Conservation (phyloP, 2,113 vertebrate species). For the Siniperca chuatsi region DNA sequence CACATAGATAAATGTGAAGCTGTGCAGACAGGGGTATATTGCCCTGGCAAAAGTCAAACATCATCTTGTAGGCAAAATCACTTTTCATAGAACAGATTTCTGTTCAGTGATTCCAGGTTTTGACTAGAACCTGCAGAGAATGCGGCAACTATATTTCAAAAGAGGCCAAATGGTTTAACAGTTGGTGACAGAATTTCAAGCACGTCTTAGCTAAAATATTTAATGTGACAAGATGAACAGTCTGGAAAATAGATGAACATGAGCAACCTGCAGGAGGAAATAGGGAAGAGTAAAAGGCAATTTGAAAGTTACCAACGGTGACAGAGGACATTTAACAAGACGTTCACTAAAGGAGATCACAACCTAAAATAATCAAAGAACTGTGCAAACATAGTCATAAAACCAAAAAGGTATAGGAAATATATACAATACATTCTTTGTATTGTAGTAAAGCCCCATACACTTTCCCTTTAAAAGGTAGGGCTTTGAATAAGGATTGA, state of each 20-base stretch:
- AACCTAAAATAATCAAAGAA: neutral
- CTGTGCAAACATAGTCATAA: neutral
- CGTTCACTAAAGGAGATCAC: slow-evolving; percentile 8
- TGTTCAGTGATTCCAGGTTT: slow-evolving; percentile 58
- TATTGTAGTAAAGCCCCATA: neutral
- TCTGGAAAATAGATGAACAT: slow-evolving; percentile 42
- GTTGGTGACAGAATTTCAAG: slow-evolving; percentile 58
- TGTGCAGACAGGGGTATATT: slow-evolving; percentile 66
- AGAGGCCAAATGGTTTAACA: slow-evolving; percentile 56
- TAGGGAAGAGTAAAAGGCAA: neutral
- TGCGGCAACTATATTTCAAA: slow-evolving; percentile 26
- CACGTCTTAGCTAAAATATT: slow-evolving; percentile 55
- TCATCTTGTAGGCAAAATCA: slow-evolving; percentile 66
- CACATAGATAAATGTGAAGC: slow-evolving; percentile 67
- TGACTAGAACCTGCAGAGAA: slow-evolving; percentile 71
- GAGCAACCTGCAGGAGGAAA: slow-evolving; percentile 40
- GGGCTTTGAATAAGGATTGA: neutral
- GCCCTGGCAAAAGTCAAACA: slow-evolving; percentile 75
- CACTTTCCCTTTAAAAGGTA: neutral
- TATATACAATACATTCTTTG: neutral
- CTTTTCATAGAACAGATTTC: slow-evolving; percentile 66
- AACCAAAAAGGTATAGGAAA: neutral
- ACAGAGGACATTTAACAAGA: slow-evolving; percentile 23
- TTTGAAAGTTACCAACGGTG: neutral
- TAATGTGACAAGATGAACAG: slow-evolving; percentile 51